Evolutionary conservation across 1,140 invertebrate species (phyloP).

Genomic region (Trachymyrmex septentrionalis): DNA sequence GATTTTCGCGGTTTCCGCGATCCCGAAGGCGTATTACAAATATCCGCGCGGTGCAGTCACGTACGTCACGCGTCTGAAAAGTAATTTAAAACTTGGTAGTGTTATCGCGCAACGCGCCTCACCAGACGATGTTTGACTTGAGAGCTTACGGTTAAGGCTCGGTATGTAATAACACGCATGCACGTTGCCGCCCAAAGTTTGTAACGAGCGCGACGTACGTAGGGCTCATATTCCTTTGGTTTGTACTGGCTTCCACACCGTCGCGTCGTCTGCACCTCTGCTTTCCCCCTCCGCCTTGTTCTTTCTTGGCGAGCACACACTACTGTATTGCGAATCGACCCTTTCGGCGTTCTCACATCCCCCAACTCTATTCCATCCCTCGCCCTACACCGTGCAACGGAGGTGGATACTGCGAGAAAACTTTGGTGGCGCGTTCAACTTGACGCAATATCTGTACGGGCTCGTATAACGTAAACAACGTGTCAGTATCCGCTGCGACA

Average conservation of each 20-base stretch:
- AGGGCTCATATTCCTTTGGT: slow-evolving; percentile 62
- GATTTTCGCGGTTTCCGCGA: not conserved
- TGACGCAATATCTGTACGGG: slow-evolving; percentile 73
- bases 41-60: slow-evolving; percentile 45
- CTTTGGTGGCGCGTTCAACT: slow-evolving; percentile 73
- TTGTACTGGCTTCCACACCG: slow-evolving; percentile 23
- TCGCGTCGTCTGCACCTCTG: slow-evolving; percentile 3
- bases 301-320: slow-evolving; percentile 22
- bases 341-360: slow-evolving; percentile 41
- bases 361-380: not conserved
- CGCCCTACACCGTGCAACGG: slow-evolving; percentile 12
- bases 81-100: slow-evolving; percentile 76
- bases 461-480: slow-evolving; percentile 72
- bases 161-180: slow-evolving; percentile 78
- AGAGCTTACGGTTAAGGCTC: slow-evolving; percentile 76
- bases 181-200: slow-evolving; percentile 75
- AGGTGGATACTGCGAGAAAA: slow-evolving; percentile 69
- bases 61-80: slow-evolving; percentile 55
- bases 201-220: slow-evolving; percentile 76
- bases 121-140: slow-evolving; percentile 73
- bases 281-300: slow-evolving; percentile 12
- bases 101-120: slow-evolving; percentile 55
- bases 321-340: slow-evolving; percentile 62
- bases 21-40: slow-evolving; percentile 2
- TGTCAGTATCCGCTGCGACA: slow-evolving; percentile 60